phyloP scores from a whole-genome alignment of 2,113 vertebrate species.

The Camelus dromedarius region DNA sequence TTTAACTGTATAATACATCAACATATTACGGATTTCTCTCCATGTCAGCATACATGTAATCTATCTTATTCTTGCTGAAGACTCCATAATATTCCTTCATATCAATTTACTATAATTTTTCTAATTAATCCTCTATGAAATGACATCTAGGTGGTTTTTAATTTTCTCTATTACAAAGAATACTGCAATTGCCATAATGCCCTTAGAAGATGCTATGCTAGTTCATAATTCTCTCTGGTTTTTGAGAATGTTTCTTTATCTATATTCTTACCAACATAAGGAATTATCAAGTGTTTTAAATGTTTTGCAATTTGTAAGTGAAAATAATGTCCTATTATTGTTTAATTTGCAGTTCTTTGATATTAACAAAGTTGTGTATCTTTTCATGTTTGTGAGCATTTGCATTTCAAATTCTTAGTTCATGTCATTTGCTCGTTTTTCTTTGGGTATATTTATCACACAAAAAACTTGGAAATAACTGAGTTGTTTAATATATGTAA shows the following conservation, averaged over 20 bases:
- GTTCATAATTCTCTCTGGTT: background rate
- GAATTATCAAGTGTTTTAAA: background rate
- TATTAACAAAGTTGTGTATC: background rate
- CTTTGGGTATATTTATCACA: background rate
- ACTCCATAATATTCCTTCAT: background rate
- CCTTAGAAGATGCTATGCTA: background rate
- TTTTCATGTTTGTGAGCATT: background rate
- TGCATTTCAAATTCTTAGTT: background rate
- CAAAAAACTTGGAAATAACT: background rate
- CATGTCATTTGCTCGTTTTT: background rate
- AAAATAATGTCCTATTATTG: background rate
- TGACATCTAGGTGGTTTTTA: background rate
- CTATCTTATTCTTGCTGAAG: background rate
- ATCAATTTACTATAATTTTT: slow-evolving; percentile 1
- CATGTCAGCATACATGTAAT: background rate
- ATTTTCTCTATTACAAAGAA: background rate
- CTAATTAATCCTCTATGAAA: background rate
- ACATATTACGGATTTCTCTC: background rate
- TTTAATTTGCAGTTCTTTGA: background rate
- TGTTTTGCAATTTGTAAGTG: background rate
- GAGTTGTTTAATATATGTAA: background rate
- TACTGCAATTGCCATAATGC: background rate
- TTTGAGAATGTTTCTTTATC: slow-evolving; percentile 30
- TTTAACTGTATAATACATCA: slow-evolving; percentile 40
- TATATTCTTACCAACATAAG: background rate